Conservation (phyloP, 53 echinoderm and acorn worm species). For the Zoroaster sp. region DNA sequence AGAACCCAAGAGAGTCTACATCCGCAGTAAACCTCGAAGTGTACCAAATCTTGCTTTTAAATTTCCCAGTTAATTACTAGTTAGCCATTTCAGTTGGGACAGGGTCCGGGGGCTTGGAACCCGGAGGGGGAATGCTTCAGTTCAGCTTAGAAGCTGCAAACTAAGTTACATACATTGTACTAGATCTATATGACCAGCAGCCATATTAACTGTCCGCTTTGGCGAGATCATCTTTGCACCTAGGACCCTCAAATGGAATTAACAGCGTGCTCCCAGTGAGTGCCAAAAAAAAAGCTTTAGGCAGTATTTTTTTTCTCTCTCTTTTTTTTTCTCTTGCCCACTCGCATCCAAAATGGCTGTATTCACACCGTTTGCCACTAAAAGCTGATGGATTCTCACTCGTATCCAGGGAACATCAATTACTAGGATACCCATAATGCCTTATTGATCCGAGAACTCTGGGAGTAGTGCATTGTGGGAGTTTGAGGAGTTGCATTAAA, state of each 20-base stretch:
- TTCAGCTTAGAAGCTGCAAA: constrained; percentile 17
- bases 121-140: constrained; percentile 11
- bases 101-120: not conserved
- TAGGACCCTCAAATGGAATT: constrained; percentile 51
- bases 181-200: constrained; percentile 29
- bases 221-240: constrained; percentile 25
- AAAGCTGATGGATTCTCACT: constrained; percentile 46
- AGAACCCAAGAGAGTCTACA: not conserved
- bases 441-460: constrained; percentile 47
- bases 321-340: not conserved
- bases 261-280: constrained; percentile 17
- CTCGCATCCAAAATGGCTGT: constrained; percentile 14
- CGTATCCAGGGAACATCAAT: constrained; percentile 32
- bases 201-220: constrained; percentile 45
- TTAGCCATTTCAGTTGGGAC: constrained; percentile 31
- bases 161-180: constrained; percentile 28
- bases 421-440: constrained; percentile 51
- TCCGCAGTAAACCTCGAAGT: constrained; percentile 13
- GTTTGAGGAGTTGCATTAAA: constrained; percentile 17
- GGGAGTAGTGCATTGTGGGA: constrained; percentile 55
- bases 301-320: not conserved
- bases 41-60: constrained; percentile 40
- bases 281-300: constrained; percentile 11
- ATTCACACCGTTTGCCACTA: constrained; percentile 25
- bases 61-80: constrained; percentile 50